Evolutionary conservation across 2,113 vertebrate genomes (phyloP).

Genomic region (Megalops atlanticus): DNA sequence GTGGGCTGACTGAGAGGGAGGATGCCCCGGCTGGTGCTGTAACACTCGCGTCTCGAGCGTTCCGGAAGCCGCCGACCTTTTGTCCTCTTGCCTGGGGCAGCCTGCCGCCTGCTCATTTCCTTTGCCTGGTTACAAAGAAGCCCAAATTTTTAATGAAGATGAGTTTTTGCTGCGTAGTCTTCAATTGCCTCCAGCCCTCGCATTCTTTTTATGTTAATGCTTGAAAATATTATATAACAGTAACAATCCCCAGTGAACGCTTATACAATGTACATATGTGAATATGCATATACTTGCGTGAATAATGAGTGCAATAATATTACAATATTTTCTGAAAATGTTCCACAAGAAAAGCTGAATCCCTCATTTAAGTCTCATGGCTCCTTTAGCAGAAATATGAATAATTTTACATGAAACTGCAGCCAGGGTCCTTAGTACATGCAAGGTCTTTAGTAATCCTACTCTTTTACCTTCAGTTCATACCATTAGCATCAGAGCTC

Average conservation of each 20-base stretch:
- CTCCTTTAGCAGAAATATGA: too few species aligned
- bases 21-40: background rate
- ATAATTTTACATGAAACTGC: too few species aligned
- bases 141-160: background rate
- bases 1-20: background rate
- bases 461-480: too few species aligned
- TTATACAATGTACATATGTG: background rate
- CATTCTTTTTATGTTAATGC: background rate
- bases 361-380: too few species aligned
- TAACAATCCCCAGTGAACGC: background rate
- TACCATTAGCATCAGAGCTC: too few species aligned
- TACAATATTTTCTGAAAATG: too few species aligned
- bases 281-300: too few species aligned
- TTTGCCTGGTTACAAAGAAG: background rate
- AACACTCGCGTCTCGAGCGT: background rate
- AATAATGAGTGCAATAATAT: too few species aligned
- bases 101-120: background rate
- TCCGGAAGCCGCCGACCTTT: background rate
- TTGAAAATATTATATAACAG: background rate
- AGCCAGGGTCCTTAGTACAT: too few species aligned
- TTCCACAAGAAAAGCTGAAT: too few species aligned
- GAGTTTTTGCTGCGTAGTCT: background rate
- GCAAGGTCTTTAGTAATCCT: too few species aligned
- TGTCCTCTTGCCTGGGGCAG: background rate
- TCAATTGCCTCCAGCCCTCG: too few species aligned